Percentiles rank a stretch among this genome's conserved stretches.
Evolutionary conservation across 2,113 vertebrate species (phyloP).

Genomic region (Peromyscus leucopus): DNA sequence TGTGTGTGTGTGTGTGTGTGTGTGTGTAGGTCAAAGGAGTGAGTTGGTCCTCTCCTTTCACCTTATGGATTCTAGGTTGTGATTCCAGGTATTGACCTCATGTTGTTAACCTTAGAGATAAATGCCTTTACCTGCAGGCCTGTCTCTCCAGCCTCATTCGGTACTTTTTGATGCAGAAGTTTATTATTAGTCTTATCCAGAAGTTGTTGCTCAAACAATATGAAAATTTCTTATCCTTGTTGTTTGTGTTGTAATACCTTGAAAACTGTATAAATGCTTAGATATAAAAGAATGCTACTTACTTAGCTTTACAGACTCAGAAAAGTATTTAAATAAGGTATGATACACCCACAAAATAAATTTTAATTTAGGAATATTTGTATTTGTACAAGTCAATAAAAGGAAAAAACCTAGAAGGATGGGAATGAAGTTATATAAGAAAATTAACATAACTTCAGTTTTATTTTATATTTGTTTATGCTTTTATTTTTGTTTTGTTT

Average conservation of each 20-base stretch:
- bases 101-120: neutral
- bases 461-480: neutral
- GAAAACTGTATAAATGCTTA: neutral
- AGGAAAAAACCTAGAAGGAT: neutral
- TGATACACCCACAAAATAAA: neutral
- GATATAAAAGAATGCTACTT: neutral
- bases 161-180: neutral
- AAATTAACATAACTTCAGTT: neutral
- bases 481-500: neutral
- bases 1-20: neutral
- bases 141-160: neutral
- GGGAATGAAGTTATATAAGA: neutral
- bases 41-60: neutral
- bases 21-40: neutral
- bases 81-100: neutral
- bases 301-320: neutral
- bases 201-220: neutral
- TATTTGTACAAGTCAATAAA: neutral
- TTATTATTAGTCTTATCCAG: neutral
- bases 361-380: neutral
- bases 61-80: neutral
- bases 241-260: neutral
- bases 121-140: neutral
- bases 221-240: neutral
- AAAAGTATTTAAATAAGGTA: neutral